Base-by-base conservation (phyloP, 2,888 invertebrate species). In the Endomychus coccineus region DNA sequence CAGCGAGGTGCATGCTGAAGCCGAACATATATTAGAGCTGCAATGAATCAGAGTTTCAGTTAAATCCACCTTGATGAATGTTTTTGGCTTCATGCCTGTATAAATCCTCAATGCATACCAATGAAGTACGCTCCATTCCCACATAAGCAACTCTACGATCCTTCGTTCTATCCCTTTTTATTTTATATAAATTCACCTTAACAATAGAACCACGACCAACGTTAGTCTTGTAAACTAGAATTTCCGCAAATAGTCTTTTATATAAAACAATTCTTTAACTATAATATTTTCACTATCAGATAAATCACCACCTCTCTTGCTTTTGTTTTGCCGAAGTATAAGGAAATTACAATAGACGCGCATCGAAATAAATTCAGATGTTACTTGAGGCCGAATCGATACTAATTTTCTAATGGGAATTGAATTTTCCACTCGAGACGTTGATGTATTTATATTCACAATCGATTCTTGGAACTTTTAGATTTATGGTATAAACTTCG, bases 51-150 rank as follows among this genome's bases (percentile, higher is more conserved):
- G 64, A 65, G 65, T 66, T 66, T 66, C 65, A 65, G 66, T 61
- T 64, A 67, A 67, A 67, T 67, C 67, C 67, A 66, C 67, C 64
- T 67, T 67, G 67, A 67, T 67, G 67, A 66, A 67, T 67, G 67
- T 66, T 67, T 67, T 66, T 66, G 66, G 66, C 66, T 65, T 62
- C 64, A 63, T 64, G 66, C 66, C 65, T 65, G 64, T 64, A 66
- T 66, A 66, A 66, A 66, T 66, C 66, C 66, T 66, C 66, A 66
- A 66, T 66, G 66, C 66, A 66, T 66, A 66, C 65, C 65, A 66
- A 66, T 66, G 66, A 66, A 66, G 66, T 65, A 60, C 58, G 56
- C 60, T 60, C 61, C 49, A 50, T 59, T 54, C 55, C 57, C 50
- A 48, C 56, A 54, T 50, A 56, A 60, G 56, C 55, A 50, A 51